phyloP scores from a whole-genome alignment of 2,797 vertebrate genomes.

The Sparidentex hasta region DNA sequence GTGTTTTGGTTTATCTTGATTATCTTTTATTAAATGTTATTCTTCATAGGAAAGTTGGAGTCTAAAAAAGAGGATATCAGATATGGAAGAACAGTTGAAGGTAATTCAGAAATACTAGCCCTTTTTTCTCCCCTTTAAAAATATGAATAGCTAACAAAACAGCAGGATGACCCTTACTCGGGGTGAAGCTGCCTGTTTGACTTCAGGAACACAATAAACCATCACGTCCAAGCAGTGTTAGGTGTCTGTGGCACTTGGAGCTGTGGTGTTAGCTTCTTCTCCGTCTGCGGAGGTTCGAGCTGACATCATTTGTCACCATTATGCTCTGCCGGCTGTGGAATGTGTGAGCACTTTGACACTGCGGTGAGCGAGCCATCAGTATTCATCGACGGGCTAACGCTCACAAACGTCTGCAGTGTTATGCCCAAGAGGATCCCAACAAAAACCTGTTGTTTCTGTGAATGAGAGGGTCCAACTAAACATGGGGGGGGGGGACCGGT shows the following conservation, averaged over 20 bases:
- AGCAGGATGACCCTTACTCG: background rate
- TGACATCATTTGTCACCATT: slow-evolving; percentile 76
- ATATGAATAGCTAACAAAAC: background rate
- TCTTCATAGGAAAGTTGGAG: slow-evolving; percentile 88
- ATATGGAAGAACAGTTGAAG: slow-evolving; percentile 97
- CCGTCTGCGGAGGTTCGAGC: slow-evolving; percentile 35
- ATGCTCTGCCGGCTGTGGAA: slow-evolving; percentile 59
- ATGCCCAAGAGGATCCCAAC: slow-evolving; percentile 57
- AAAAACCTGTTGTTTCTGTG: slow-evolving; percentile 72
- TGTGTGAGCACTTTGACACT: slow-evolving; percentile 61
- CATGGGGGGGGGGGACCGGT: slow-evolving; percentile 24
- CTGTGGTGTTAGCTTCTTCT: slow-evolving; percentile 34
- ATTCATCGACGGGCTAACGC: slow-evolving; percentile 48
- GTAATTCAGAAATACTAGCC: slow-evolving; percentile 74
- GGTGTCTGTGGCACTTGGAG: slow-evolving; percentile 46
- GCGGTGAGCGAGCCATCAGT: slow-evolving; percentile 52
- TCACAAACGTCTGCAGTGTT: slow-evolving; percentile 67
- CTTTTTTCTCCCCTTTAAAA: background rate
- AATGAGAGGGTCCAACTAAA: slow-evolving; percentile 61
- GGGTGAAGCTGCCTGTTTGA: background rate
- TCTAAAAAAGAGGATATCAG: slow-evolving; percentile 92
- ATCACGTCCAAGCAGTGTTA: slow-evolving; percentile 15
- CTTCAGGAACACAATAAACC: slow-evolving; percentile 12
- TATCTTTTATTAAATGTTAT: slow-evolving; percentile 19
- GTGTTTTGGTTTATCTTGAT: background rate